Evolutionary conservation across 2,113 vertebrate genomes (phyloP).

Genomic region (Charadrius vociferus): DNA sequence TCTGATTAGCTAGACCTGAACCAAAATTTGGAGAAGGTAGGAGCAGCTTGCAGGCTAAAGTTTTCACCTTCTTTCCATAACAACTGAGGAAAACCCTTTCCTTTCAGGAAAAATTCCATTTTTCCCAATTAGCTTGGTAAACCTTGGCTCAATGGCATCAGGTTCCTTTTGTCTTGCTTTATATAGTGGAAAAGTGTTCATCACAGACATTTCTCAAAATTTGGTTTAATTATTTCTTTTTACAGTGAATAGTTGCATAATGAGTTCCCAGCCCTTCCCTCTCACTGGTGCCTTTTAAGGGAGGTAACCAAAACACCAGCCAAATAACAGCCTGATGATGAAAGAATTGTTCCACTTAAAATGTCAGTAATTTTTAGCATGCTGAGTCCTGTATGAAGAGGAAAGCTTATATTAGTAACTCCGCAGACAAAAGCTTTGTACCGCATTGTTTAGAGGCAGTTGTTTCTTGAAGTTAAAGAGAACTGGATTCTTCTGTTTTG

Average conservation of each 20-base stretch:
- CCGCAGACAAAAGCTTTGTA: background rate
- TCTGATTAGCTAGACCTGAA: background rate
- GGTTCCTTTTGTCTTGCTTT: background rate
- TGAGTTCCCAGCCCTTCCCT: slow-evolving; percentile 1
- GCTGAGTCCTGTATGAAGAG: background rate
- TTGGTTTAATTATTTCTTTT: background rate
- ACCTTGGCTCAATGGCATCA: background rate
- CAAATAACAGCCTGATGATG: slow-evolving; percentile 29
- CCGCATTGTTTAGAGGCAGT: background rate
- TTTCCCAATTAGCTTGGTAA: background rate
- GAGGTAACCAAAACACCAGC: background rate
- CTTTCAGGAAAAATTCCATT: background rate
- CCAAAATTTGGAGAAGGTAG: background rate
- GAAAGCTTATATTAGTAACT: background rate
- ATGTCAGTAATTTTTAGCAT: slow-evolving; percentile 47
- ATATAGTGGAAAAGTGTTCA: background rate
- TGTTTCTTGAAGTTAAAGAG: background rate
- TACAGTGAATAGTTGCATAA: background rate
- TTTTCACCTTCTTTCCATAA: background rate
- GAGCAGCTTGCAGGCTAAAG: background rate
- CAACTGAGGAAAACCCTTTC: background rate
- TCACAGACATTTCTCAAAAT: background rate
- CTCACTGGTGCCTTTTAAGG: slow-evolving; percentile 25
- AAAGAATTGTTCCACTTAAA: slow-evolving; percentile 55
- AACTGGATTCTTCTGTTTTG: background rate